phyloP scores from a whole-genome alignment of 30 jellyfish, hydroid and myxozoan species.

The Turritopsis rubra region DNA sequence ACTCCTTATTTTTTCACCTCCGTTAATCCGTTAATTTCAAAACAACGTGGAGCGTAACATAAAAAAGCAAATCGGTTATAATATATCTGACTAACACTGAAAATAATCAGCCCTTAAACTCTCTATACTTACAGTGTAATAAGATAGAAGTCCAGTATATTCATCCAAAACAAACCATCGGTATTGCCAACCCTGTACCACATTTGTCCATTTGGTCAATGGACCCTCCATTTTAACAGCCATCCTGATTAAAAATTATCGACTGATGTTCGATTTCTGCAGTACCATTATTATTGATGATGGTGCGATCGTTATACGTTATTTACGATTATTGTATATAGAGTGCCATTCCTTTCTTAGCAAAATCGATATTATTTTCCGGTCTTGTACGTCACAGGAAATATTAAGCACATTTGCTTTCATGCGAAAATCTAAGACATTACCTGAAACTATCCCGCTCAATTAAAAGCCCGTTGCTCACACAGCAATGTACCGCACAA shows the following conservation, averaged over 20 bases:
- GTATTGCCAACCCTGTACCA: slow-evolving; percentile 98
- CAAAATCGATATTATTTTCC: background rate
- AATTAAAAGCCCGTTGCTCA: background rate
- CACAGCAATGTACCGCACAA: no score
- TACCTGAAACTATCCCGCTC: background rate
- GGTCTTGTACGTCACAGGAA: background rate
- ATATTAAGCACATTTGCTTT: background rate
- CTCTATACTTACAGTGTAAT: slow-evolving; percentile 69
- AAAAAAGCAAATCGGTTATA: no score
- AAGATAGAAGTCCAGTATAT: slow-evolving; percentile 72
- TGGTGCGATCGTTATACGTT: background rate
- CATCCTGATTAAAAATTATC: slow-evolving; percentile 46
- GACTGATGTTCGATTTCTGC: background rate
- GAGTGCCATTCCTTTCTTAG: background rate
- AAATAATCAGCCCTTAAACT: no score
- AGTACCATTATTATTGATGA: background rate
- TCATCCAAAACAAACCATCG: slow-evolving; percentile 96
- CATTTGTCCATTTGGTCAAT: slow-evolving; percentile 88
- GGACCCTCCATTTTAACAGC: slow-evolving; percentile 97
- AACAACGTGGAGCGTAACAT: no score
- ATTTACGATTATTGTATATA: background rate
- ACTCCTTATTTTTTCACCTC: no score
- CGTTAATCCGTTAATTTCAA: no score
- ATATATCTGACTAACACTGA: no score
- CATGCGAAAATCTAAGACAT: background rate